A percentile compares a stretch with the other conserved stretches of the same genome.
Evolutionary conservation across 2,797 vertebrate species (phyloP).

Genomic region (Aldrovandia affinis): DNA sequence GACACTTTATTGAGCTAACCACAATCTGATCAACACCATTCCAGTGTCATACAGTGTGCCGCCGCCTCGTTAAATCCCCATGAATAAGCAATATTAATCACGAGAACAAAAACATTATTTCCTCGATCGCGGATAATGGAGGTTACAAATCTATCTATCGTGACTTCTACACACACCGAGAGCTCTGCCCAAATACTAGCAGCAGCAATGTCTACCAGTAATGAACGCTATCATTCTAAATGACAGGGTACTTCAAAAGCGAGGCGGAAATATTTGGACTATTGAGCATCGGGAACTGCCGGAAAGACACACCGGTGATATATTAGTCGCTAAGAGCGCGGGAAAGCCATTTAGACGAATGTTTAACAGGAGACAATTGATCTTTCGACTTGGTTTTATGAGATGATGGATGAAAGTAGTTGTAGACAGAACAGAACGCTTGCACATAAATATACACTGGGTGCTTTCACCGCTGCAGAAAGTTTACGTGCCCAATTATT

Average conservation of each 20-base stretch:
- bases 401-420: neutral
- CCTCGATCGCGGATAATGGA: neutral
- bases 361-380: neutral
- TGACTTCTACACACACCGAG: neutral
- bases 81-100: neutral
- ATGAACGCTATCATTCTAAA: neutral
- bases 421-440: neutral
- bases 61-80: neutral
- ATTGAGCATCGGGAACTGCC: neutral
- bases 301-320: neutral
- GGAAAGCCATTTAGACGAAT: neutral
- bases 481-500: neutral
- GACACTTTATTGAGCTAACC: too few relatives aligned
- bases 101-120: neutral
- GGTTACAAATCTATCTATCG: too few relatives aligned
- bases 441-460: too few relatives aligned
- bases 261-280: neutral
- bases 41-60: neutral
- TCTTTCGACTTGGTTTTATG: neutral
- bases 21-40: neutral
- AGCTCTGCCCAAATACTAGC: neutral
- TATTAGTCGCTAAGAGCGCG: neutral
- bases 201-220: neutral
- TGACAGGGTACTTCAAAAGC: neutral
- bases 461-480: too few relatives aligned